Base-by-base conservation (phyloP, 2,797 vertebrate species). In the Pangasius djambal region DNA sequence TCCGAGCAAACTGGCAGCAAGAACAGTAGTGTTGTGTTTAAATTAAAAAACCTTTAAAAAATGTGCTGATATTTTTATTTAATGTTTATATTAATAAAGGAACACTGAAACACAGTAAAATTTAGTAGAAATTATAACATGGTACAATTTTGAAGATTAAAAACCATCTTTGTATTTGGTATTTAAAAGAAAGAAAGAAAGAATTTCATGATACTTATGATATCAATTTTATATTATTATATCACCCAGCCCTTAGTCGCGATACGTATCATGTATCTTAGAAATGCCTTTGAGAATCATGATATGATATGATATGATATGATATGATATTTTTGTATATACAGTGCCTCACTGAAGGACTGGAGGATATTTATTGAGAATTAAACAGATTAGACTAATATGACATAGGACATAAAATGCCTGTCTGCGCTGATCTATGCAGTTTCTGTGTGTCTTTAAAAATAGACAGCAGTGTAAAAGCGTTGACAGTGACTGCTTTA, bases 401-500 rank as follows among this genome's bases (percentile, higher is more conserved):
- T 15, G 40, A 75, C 37, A 63, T 77, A 13, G 61, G 70, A 10
- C 13, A 0, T 61, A 22, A 86, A 69, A 72, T 13, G 18, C 34
- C 13, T 18, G 15, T 44, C 59, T 5, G 25, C 22, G 61, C 7
- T 0, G 61, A 22, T 67, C 81, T 59, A 48, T 31, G 55, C 79
- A 34, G 52, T 22, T 12, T 18, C 55, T 12, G 63, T 10, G 28
- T 16, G 22, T 75, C 55, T 59, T 55, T 65, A 37, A 81, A 74
- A 83, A 74, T 9, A 87, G 85, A 57, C 59, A n/a, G 67, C 67
- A 9, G 75, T 74, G 67, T 83, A 63, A 74, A 82, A 74, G 67
- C 55, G 25, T 65, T 82, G 89, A 85, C 72, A 87, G 72, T 90
- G 92, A 92, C 93, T 92, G 90, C 86, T 91, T 92, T 91, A 94